Base-by-base conservation (phyloP, 2,888 invertebrate genomes). In the Leptinotarsa juncta region DNA sequence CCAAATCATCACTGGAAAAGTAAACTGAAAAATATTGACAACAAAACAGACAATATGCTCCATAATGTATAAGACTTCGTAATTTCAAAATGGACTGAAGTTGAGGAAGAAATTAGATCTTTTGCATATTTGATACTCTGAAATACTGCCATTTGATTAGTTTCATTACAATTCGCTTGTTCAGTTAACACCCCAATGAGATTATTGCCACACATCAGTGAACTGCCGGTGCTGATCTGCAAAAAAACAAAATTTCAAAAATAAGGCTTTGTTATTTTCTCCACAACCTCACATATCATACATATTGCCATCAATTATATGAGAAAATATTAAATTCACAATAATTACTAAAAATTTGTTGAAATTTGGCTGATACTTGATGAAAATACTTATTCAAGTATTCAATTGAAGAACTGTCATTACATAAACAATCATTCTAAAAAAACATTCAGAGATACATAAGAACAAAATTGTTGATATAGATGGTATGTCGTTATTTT, bases 121-220 rank as follows among this genome's bases (percentile, higher is more conserved):
- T n/a, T 32, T n/a, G 69, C 69, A 55, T 57, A 48, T 55, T 65
- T 74, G 20, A 70, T 20, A 67, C 70, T 70, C 72, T 77, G 77
- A 49, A 79, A 74, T 14, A 76, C 65, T 23, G 72, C 48, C 18
- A 69, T 50, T 23, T 76, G 67, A 14, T 26, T 66, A 3, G 73
- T 67, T 10, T 49, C 26, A 26, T 67, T 71, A 57, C 79, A 79
- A 18, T 67, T 60, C 0, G 75, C 70, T 48, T 57, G 57, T 23
- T 74, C 55, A n/a, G 75, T 71, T 49, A 79, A 67, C 42, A 79
- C 50, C 14, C 77, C 79, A 26, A 74, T 15, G 4, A 79, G 67
- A 15, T 49, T 67, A n/a, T 57, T 68, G 60, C 74, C 73, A 60
- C 79, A 79, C 10, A 76, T 72, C 23, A 79, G 70, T 10, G 77